Evolutionary conservation across 2,113 vertebrate genomes (phyloP).

Genomic region (Brienomyrus longianalis): DNA sequence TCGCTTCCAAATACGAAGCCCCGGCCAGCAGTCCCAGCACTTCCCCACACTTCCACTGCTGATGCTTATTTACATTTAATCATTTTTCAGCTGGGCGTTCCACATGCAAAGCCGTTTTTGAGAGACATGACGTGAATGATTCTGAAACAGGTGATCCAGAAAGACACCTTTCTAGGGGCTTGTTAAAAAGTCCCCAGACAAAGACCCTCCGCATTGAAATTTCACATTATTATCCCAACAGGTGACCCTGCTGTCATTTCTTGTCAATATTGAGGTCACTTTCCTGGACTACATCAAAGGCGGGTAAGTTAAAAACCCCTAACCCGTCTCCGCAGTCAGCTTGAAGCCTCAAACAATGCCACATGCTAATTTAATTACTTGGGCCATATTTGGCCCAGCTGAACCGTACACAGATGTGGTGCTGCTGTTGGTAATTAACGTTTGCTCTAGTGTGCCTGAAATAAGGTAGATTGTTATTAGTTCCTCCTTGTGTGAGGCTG

Average conservation of each 20-base stretch:
- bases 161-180: background rate
- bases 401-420: background rate
- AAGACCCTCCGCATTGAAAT: background rate
- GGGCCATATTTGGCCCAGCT: background rate
- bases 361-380: background rate
- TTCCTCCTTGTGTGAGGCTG: background rate
- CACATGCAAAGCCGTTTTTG: background rate
- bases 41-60: background rate
- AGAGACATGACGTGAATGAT: background rate
- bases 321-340: background rate
- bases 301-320: slow-evolving; percentile 70
- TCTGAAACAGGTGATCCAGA: background rate
- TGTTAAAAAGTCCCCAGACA: background rate
- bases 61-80: background rate
- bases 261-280: slow-evolving; percentile 93
- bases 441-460: background rate
- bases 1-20: background rate
- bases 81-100: background rate
- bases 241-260: slow-evolving; percentile 95
- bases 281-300: slow-evolving; percentile 98
- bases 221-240: slow-evolving; percentile 39
- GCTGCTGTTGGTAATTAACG: background rate
- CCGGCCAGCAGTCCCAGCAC: background rate
- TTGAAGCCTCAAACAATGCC: background rate
- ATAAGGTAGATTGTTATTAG: background rate